Conservation (phyloP, 2,888 invertebrate species). For the Physocephala rufipes region DNA sequence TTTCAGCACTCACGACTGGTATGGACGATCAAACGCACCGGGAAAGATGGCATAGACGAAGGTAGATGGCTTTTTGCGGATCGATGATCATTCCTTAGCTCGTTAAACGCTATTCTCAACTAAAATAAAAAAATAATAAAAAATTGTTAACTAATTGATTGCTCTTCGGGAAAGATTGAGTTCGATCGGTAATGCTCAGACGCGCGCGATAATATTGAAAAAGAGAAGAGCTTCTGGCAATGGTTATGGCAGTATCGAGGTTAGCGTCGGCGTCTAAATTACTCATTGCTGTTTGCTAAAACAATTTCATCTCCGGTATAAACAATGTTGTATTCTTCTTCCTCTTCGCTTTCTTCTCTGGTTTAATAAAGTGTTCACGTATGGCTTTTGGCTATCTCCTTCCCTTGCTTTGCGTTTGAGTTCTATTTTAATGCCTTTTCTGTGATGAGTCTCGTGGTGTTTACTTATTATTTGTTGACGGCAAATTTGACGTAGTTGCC, state of each 20-base stretch:
- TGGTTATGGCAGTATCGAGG: neutral
- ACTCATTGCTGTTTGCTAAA: slow-evolving; percentile 12
- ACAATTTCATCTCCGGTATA: slow-evolving; percentile 25
- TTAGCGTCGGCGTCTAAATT: too few relatives aligned
- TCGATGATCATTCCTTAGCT: slow-evolving; percentile 20
- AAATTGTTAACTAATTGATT: slow-evolving; percentile 59
- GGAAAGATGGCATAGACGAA: slow-evolving; percentile 16
- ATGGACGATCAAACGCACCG: neutral
- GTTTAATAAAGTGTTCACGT: too few relatives aligned
- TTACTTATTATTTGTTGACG: neutral
- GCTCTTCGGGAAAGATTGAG: slow-evolving; percentile 54
- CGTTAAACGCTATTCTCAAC: slow-evolving; percentile 19
- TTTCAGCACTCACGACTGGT: neutral
- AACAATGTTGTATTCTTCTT: slow-evolving; percentile 23
- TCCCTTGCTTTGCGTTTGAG: neutral
- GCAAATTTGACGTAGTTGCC: neutral
- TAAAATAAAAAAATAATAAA: slow-evolving; percentile 25
- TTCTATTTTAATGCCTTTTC: too few relatives aligned
- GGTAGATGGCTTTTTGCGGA: slow-evolving; percentile 17
- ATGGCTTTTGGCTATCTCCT: too few relatives aligned
- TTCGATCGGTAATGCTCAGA: slow-evolving; percentile 9
- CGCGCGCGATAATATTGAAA: neutral
- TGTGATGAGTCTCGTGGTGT: too few relatives aligned
- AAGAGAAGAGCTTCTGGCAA: slow-evolving; percentile 12
- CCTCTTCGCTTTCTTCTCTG: slow-evolving; percentile 22